Conservation (phyloP, 2,113 vertebrate species). For the Phoxinus phoxinus region DNA sequence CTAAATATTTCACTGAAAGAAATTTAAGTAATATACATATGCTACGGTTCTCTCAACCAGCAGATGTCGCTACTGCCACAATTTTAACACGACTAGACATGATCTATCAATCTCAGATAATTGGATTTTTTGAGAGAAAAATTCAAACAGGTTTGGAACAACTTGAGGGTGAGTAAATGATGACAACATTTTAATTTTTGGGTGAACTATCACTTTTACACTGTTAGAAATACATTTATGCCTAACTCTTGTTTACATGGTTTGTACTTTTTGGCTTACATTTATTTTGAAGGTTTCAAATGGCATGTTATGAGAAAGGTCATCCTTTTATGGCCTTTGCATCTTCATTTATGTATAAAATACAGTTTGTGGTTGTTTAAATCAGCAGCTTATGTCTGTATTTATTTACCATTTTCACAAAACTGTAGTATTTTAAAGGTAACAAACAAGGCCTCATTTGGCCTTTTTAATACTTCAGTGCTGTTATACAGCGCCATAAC, state of each 20-base stretch:
- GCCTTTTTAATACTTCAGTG: no score
- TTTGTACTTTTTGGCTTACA: not conserved
- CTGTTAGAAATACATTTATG: not conserved
- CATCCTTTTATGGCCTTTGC: not conserved
- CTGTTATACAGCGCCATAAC: no score
- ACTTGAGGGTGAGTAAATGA: no score
- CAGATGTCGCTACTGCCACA: slow-evolving; percentile 48
- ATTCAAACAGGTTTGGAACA: no score
- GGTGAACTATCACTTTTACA: no score
- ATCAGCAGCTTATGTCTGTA: not conserved
- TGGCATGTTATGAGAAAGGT: not conserved
- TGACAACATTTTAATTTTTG: no score
- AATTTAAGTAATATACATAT: not conserved
- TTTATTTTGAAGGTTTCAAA: not conserved
- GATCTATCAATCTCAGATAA: no score
- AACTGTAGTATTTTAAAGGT: no score
- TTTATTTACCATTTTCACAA: no score
- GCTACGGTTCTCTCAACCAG: not conserved
- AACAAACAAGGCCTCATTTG: no score
- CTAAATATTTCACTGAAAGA: not conserved
- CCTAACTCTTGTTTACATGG: not conserved
- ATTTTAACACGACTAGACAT: not conserved
- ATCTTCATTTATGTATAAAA: not conserved
- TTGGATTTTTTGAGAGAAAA: no score
- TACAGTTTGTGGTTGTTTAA: not conserved